Evolutionary conservation across 1,140 invertebrate genomes (phyloP), one percentile per base, ranked within the genome.

Genomic region (Colletes gigas): DNA sequence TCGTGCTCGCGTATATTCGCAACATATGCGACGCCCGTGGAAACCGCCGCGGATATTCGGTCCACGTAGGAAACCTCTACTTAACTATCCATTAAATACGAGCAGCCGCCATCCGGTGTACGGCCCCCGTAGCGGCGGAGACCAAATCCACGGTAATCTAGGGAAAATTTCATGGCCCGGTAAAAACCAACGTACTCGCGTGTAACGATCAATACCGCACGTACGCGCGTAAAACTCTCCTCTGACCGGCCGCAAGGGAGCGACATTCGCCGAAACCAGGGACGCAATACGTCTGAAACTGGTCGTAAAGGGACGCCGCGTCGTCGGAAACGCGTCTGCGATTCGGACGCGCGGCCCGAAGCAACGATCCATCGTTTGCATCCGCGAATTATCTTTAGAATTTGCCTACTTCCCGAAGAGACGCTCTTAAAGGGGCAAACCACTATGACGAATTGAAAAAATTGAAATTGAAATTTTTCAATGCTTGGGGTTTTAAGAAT

Each of bases 31-130:
- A 72, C 79, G 44, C 65, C 82, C 17, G 65, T 67, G 87, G 68
- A 82, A 69, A 71, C 74, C 69, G 55, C 60, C 86, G 80, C 78
- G 80, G 82, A 84, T 88, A 91, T 91, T 91, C 91, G 83, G 82
- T 82, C 88, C 91, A 90, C 89, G 90, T 91, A 92, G 86, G 80
- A 88, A 90, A 90, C 85, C 91, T 91, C 88, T 90, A 91, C 90
- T 92, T 92, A 92, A 92, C 91, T 91, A 91, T 91, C 91, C 90
- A 91, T 92, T 92, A 92, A 92, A 92, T 89, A 91, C 87, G 89
- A 90, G 74, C 86, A 73, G 71, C 65, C 78, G 78, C 71, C 70
- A 71, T 83, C 65, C 81, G 70, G 69, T 50, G 60, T 60, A 57
- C 55, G 68, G 74, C 57, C 21, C 68, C 72, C 19, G 30, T 21